A percentile compares a stretch with the other conserved stretches of the same genome.
phyloP scores from a whole-genome alignment of 2,797 vertebrate genomes.

The Periparus ater region DNA sequence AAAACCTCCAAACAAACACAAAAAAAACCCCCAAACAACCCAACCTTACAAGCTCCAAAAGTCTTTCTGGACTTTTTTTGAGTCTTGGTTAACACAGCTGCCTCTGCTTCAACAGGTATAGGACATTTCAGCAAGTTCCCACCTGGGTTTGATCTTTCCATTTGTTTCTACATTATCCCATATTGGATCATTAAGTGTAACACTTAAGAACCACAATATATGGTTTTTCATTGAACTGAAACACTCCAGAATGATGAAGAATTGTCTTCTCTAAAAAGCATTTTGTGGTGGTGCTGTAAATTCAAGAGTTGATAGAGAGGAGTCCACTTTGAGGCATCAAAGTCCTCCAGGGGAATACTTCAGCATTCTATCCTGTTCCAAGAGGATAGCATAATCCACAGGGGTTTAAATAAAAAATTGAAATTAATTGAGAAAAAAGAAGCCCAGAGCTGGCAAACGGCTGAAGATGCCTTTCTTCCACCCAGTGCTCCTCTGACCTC shows the following conservation, averaged over 20 bases:
- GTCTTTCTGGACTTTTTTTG: not conserved
- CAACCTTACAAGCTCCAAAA: not conserved
- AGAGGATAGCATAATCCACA: not conserved
- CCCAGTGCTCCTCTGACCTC: not conserved
- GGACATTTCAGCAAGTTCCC: not conserved
- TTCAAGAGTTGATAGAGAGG: not conserved
- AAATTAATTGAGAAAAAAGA: not conserved
- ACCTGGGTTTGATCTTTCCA: not conserved
- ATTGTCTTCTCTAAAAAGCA: not conserved
- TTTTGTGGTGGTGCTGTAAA: not conserved
- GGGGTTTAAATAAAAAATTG: not conserved
- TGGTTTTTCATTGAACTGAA: not conserved
- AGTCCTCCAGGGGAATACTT: not conserved
- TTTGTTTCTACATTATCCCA: not conserved
- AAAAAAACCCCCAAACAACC: not conserved
- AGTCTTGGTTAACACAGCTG: not conserved
- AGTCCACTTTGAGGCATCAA: not conserved
- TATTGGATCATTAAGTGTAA: not conserved
- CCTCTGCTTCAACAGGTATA: not conserved
- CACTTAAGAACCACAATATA: fast-evolving
- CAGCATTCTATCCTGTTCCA: not conserved
- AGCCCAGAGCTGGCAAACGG: not conserved
- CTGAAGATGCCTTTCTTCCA: not conserved
- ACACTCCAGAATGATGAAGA: not conserved
- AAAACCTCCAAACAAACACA: not conserved